These are phyloP conservation scores for Tachina grossa DNA, from an alignment of 2,888 invertebrate species.

Conservation along the genomic window DNA sequence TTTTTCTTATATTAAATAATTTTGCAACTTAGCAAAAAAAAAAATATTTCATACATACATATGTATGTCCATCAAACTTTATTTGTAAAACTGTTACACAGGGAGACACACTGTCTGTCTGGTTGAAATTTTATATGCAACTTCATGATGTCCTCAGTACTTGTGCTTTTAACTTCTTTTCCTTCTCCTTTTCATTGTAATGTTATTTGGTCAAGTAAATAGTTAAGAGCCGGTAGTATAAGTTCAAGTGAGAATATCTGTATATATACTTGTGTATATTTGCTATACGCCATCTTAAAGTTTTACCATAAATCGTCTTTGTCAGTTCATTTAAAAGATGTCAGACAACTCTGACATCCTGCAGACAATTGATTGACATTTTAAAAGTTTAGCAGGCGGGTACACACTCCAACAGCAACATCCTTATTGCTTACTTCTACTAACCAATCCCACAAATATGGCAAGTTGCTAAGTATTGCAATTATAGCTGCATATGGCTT, in stretches of 20 bases:
- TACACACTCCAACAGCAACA: conserved; percentile 16
- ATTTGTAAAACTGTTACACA: conserved; percentile 18
- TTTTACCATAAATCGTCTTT: conserved; percentile 80
- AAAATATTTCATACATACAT: conserved; percentile 49
- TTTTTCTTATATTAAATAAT: background rate
- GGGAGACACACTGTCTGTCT: conserved; percentile 25
- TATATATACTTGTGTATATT: conserved; percentile 27
- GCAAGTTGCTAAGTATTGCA: conserved; percentile 8
- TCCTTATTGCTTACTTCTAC: conserved; percentile 6
- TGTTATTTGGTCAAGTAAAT: conserved; percentile 65
- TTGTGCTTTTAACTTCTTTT: background rate
- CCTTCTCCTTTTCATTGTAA: conserved; percentile 35
- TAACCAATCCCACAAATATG: background rate
- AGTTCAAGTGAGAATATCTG: conserved; percentile 49
- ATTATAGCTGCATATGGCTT: background rate
- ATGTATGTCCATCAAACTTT: conserved; percentile 53
- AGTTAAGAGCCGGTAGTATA: conserved; percentile 31
- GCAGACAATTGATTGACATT: conserved; percentile 81
- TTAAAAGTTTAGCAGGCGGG: conserved; percentile 81
- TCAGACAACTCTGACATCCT: conserved; percentile 80
- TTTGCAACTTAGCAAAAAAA: conserved; percentile 25
- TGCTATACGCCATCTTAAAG: conserved; percentile 77
- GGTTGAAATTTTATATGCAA: background rate
- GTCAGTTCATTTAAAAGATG: conserved; percentile 82
- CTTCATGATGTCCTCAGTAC: conserved; percentile 5